Evolutionary conservation across 2,888 invertebrate genomes (phyloP).

Genomic region (Hemistola chrysoprasaria): DNA sequence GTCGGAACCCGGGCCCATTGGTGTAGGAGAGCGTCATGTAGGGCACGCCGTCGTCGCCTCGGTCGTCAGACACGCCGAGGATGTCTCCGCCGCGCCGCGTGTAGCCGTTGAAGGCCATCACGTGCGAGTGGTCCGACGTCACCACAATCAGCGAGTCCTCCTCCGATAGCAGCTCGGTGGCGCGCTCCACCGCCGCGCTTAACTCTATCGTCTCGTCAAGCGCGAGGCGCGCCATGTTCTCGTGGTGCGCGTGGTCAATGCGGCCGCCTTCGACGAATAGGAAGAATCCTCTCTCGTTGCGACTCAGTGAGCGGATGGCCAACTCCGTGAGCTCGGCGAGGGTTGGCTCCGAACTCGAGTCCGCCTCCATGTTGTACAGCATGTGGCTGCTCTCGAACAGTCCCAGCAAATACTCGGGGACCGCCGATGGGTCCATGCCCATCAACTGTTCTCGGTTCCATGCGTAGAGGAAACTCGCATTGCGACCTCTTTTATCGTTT

Average conservation of each 20-base stretch:
- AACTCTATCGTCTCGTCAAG: conserved; percentile 87
- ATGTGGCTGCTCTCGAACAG: conserved; percentile 84
- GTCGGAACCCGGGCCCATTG: conserved; percentile 83
- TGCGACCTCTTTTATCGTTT: conserved; percentile 57
- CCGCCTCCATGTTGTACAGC: conserved; percentile 84
- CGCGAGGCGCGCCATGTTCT: conserved; percentile 79
- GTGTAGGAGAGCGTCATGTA: conserved; percentile 84
- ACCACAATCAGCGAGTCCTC: conserved; percentile 90
- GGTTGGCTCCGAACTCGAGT: conserved; percentile 53
- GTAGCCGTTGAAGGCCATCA: conserved; percentile 87
- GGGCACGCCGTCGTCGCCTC: conserved; percentile 72
- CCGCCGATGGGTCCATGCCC: conserved; percentile 38
- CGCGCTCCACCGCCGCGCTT: conserved; percentile 78
- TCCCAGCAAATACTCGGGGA: conserved; percentile 84
- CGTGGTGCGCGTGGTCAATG: conserved; percentile 87
- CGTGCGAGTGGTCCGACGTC: conserved; percentile 90
- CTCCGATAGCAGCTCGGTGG: conserved; percentile 62
- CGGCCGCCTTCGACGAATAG: conserved; percentile 88
- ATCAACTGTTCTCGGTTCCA: conserved; percentile 83
- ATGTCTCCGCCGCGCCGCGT: conserved; percentile 75
- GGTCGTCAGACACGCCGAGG: conserved; percentile 59
- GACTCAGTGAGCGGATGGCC: conserved; percentile 86
- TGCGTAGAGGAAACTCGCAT: conserved; percentile 71
- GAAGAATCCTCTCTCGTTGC: conserved; percentile 86
- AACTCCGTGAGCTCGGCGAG: conserved; percentile 77